Evolutionary conservation across 2,113 vertebrate species (phyloP), one percentile per base, ranked within the genome.

Genomic region (Fukomys damarensis): DNA sequence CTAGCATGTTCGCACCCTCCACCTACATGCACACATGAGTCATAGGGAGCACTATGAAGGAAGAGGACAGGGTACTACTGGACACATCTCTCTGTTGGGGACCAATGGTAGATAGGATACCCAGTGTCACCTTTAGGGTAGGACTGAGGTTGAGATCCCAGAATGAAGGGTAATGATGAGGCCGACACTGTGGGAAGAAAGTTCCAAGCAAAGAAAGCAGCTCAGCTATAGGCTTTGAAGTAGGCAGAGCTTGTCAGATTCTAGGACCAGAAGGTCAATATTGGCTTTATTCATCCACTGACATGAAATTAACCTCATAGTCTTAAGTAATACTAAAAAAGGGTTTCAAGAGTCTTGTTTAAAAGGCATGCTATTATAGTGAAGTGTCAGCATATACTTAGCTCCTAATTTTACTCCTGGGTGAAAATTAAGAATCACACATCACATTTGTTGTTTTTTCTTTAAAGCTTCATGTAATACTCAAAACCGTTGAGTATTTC

Each of bases 321-420:
- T 32, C 38, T 61, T 82, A 91, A 6, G 2, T 58, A 59, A 94
- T 90, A 41, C 41, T 3, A 61, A 24, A 87, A 72, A 94, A 66
- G 4, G 13, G 17, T 68, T 91, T 87, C 19, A 17, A 81, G 56
- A 76, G 74, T 65, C 43, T 94, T 66, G 41, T 91, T 81, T 84
- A 74, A 93, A 96, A 93, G 38, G 12, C 32, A 17, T 43, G 22
- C 61, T 92, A 43, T 61, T 74, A 81, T 68, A 86, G 52, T 77
- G n/a, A 88, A 68, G 9, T 61, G 16, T 74, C 46, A 52, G 6
- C 66, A 24, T 92, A 41, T 59, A 54, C 68, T 68, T 77, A 43
- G 11, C 28, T 89, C 30, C 91, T 89, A 74, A 79, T 92, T 92
- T 95, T 86, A 80, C 46, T 96, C 13, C 13, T 92, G 16, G 9